phyloP scores from a whole-genome alignment of 92 coral and sea anemone genomes.

The Siderastrea siderea region DNA sequence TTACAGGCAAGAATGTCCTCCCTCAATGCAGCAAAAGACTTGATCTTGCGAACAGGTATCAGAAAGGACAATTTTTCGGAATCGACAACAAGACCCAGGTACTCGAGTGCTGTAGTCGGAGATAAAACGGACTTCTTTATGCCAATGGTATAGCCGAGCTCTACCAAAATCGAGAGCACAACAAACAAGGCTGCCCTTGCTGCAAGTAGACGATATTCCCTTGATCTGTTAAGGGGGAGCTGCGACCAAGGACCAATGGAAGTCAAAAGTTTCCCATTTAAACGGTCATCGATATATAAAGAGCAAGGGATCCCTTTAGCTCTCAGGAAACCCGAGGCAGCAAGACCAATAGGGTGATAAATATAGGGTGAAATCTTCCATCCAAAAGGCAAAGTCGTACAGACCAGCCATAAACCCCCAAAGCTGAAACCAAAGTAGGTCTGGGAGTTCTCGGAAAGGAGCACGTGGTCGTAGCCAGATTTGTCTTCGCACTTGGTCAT shows the following conservation, averaged over 20 bases:
- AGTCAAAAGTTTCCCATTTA: constrained; percentile 41
- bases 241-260: constrained; percentile 37
- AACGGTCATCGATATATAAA: constrained; percentile 45
- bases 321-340: constrained; percentile 24
- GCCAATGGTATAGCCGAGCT: constrained; percentile 47
- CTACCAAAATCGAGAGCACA: constrained; percentile 36
- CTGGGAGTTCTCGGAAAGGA: constrained; percentile 10
- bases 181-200: constrained; percentile 37
- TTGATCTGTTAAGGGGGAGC: constrained; percentile 11
- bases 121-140: constrained; percentile 28
- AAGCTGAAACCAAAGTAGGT: constrained; percentile 30
- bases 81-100: constrained; percentile 36
- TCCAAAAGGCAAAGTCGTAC: constrained; percentile 38
- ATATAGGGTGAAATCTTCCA: constrained; percentile 32
- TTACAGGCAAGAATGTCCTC: constrained; percentile 22
- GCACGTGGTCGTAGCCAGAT: constrained; percentile 39
- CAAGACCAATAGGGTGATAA: constrained; percentile 32
- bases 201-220: constrained; percentile 6
- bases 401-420: constrained; percentile 41
- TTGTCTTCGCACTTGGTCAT: constrained; percentile 7
- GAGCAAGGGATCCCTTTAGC: constrained; percentile 30
- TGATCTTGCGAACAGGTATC: constrained; percentile 26
- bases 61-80: constrained; percentile 28
- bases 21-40: constrained; percentile 14
- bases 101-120: no score